These are phyloP conservation scores for Pontoporia blainvillei DNA, from an alignment of 2,113 vertebrate genomes.

Conservation along the genomic window DNA sequence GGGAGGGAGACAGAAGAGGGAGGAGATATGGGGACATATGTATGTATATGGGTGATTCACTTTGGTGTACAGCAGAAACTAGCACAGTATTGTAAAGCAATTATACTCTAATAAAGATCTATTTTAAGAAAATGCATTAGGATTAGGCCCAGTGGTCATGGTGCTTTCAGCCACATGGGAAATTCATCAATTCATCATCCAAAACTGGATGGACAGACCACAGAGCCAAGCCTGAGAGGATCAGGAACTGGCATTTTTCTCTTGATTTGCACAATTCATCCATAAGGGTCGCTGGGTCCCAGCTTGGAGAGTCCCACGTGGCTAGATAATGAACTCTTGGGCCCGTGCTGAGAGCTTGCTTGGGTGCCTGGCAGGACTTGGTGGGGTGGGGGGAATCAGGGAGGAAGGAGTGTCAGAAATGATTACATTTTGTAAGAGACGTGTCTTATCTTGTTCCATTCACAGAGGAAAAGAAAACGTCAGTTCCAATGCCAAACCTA, in stretches of 20 bases:
- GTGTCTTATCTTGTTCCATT: constrained; percentile 63
- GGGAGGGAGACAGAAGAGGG: no score
- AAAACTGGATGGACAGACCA: neutral
- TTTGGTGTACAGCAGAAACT: no score
- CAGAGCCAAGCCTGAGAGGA: neutral
- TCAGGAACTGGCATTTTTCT: neutral
- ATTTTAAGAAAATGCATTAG: neutral
- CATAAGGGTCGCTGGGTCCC: neutral
- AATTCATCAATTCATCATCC: neutral
- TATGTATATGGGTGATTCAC: no score
- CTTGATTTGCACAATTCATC: neutral
- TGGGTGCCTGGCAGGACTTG: neutral
- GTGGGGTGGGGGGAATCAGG: no score
- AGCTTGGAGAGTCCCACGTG: rapidly evolving
- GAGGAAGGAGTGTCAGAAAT: neutral
- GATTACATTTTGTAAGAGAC: constrained; percentile 44
- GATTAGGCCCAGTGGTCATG: neutral
- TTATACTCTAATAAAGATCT: no score
- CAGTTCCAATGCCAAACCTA: neutral
- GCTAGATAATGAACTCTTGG: neutral
- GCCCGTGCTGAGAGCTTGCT: neutral
- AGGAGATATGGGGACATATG: no score
- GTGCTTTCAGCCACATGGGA: neutral
- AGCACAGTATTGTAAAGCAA: no score
- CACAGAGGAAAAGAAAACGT: constrained; percentile 53